These are phyloP conservation scores for Lobophora halterata DNA, from an alignment of 2,888 invertebrate species.

Conservation along the genomic window DNA sequence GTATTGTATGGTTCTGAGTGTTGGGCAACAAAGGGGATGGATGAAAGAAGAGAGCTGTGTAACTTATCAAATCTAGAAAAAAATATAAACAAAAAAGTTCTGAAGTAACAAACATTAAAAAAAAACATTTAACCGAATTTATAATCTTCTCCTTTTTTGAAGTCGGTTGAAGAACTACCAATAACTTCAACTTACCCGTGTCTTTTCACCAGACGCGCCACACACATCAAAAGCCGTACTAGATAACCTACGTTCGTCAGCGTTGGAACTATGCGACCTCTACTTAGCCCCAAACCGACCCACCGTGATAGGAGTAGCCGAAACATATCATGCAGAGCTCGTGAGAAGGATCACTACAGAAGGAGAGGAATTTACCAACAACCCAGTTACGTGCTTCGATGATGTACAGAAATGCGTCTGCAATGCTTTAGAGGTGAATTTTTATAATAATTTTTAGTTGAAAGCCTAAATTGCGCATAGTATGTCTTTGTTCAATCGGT, in stretches of 20 bases:
- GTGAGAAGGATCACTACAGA: slow-evolving; percentile 71
- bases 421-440: slow-evolving; percentile 78
- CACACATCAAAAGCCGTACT: slow-evolving; percentile 65
- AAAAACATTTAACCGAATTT: too few species aligned
- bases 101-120: too few species aligned
- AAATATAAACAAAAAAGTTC: too few species aligned
- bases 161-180: too few species aligned
- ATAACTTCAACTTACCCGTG: too few species aligned
- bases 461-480: too few species aligned
- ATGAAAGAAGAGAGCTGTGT: too few species aligned
- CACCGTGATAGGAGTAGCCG: slow-evolving; percentile 57
- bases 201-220: slow-evolving; percentile 61
- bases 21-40: too few species aligned
- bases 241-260: slow-evolving; percentile 67
- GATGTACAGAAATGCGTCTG: slow-evolving; percentile 87
- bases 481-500: too few species aligned
- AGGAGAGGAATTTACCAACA: slow-evolving; percentile 66
- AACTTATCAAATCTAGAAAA: too few species aligned
- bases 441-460: slow-evolving; percentile 34
- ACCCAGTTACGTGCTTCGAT: slow-evolving; percentile 89
- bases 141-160: too few species aligned
- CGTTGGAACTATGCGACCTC: slow-evolving; percentile 65
- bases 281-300: slow-evolving; percentile 62
- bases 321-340: slow-evolving; percentile 60
- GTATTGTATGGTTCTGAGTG: too few species aligned